A percentile compares a stretch with the other conserved stretches of the same genome.
phyloP scores from a whole-genome alignment of 2,888 invertebrate genomes.

The Pandemis cinnamomeana region DNA sequence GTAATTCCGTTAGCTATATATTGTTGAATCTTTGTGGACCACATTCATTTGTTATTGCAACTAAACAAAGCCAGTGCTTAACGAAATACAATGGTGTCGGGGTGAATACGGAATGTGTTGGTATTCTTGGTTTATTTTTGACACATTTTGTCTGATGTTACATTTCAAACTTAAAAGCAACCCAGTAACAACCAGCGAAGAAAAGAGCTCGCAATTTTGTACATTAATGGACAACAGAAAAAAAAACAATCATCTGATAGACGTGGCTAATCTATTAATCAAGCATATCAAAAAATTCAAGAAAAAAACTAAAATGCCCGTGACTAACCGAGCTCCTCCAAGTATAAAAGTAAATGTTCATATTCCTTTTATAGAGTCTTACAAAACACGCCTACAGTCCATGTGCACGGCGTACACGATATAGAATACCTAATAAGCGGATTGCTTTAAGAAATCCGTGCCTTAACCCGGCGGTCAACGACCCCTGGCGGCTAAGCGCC shows the following conservation, averaged over 20 bases:
- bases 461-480: conserved; percentile 76
- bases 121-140: neutral
- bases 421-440: conserved; percentile 79
- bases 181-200: neutral
- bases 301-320: conserved; percentile 5
- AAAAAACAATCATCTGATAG: neutral
- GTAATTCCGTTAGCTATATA: neutral
- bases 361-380: conserved; percentile 59
- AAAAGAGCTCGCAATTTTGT: neutral
- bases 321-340: neutral
- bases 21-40: neutral
- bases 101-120: neutral
- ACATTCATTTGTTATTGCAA: conserved; percentile 8
- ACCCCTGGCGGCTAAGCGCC: conserved; percentile 69
- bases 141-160: neutral
- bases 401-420: conserved; percentile 55
- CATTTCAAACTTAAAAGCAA: neutral
- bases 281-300: neutral
- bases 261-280: neutral
- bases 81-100: neutral
- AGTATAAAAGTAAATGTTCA: conserved; percentile 46
- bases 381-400: conserved; percentile 54
- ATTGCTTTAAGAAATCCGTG: conserved; percentile 80
- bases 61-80: neutral
- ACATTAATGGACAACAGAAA: neutral